Evolutionary conservation across 1,140 invertebrate genomes (phyloP).

Genomic region (Antheraea pernyi): DNA sequence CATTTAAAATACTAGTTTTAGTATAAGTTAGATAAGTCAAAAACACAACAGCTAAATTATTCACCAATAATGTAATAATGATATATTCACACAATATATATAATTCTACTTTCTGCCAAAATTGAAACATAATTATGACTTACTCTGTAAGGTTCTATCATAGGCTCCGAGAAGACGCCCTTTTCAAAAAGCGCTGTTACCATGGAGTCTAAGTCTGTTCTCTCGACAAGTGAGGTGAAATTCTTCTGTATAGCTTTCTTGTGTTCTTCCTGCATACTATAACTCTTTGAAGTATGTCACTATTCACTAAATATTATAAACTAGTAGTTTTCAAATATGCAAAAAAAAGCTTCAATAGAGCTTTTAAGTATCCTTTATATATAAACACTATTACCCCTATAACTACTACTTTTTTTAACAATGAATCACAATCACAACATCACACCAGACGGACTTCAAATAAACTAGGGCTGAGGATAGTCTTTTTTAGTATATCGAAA

Average conservation of each 20-base stretch:
- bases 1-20: too few relatives aligned
- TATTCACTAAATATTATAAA: slow-evolving; percentile 1
- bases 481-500: too few relatives aligned
- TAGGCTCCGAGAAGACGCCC: slow-evolving; percentile 67
- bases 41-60: too few relatives aligned
- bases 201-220: slow-evolving; percentile 65
- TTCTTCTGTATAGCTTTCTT: slow-evolving; percentile 58
- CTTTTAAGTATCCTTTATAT: too few relatives aligned
- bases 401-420: not conserved
- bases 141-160: slow-evolving; percentile 71
- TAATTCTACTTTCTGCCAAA: not conserved
- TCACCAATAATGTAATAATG: too few relatives aligned
- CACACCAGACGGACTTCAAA: too few relatives aligned
- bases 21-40: too few relatives aligned
- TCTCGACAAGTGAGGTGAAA: slow-evolving; percentile 63
- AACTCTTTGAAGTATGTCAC: not conserved
- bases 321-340: too few relatives aligned
- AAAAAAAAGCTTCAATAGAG: too few relatives aligned
- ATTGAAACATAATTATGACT: slow-evolving; percentile 22
- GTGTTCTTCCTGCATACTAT: slow-evolving; percentile 61
- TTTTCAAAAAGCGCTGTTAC: slow-evolving; percentile 63
- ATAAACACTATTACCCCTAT: too few relatives aligned
- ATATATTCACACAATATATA: too few relatives aligned
- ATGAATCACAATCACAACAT: not conserved
- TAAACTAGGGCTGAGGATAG: too few relatives aligned